A percentile compares a stretch with the other conserved stretches of the same genome.
phyloP scores from a whole-genome alignment of 2,888 invertebrate species.

The Drosophila peninsularis region DNA sequence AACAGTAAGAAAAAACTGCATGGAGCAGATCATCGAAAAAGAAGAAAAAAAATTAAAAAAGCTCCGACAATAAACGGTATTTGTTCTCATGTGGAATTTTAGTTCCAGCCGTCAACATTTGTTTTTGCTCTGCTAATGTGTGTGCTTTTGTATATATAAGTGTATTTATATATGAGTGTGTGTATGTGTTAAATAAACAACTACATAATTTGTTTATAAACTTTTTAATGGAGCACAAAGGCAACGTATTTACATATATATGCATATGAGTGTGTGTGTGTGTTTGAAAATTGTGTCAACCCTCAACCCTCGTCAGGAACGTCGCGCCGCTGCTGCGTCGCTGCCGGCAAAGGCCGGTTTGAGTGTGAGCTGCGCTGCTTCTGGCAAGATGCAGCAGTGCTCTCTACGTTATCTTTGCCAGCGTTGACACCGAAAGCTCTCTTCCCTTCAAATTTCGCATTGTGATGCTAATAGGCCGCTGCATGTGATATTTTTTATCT shows the following conservation, averaged over 20 bases:
- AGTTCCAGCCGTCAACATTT: constrained; percentile 57
- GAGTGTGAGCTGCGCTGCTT: constrained; percentile 21
- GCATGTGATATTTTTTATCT: constrained; percentile 30
- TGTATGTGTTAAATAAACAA: constrained; percentile 63
- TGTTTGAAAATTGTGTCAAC: constrained; percentile 55
- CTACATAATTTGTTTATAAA: constrained; percentile 74
- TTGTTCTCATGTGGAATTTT: constrained; percentile 46
- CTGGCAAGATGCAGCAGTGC: constrained; percentile 16
- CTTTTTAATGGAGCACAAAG: constrained; percentile 39
- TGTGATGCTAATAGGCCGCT: constrained; percentile 60
- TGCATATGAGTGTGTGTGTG: constrained; percentile 4
- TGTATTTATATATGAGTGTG: constrained; percentile 21
- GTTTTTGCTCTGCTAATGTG: constrained; percentile 26
- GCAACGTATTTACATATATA: constrained; percentile 12
- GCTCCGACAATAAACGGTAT: constrained; percentile 46
- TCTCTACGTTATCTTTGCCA: constrained; percentile 26
- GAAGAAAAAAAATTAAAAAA: constrained; percentile 13
- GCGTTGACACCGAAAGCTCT: constrained; percentile 17
- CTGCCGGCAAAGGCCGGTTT: constrained; percentile 57
- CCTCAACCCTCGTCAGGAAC: constrained; percentile 31
- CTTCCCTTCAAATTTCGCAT: constrained; percentile 22
- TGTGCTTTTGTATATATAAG: constrained; percentile 12
- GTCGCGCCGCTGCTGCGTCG: constrained; percentile 16
- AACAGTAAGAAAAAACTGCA: constrained; percentile 35
- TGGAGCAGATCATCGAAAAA: constrained; percentile 23